These are phyloP conservation scores for Sylvia borin DNA, from an alignment of 2,797 vertebrate species.

Conservation along the genomic window DNA sequence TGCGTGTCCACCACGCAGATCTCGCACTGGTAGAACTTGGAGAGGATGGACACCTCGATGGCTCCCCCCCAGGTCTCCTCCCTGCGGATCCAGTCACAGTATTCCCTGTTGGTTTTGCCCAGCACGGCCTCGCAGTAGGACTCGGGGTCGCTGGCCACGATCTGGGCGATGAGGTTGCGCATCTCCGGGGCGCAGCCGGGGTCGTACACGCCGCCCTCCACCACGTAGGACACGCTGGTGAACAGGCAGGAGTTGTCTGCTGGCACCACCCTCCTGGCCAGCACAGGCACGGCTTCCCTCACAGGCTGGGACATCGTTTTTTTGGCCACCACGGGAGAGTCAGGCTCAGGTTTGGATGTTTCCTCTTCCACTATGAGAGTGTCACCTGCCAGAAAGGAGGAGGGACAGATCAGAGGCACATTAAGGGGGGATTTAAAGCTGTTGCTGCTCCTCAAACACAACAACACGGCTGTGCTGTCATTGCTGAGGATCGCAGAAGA, in stretches of 20 bases:
- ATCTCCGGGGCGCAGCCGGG: constrained; percentile 89
- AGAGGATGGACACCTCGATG: constrained; percentile 95
- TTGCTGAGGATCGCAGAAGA: fast-evolving
- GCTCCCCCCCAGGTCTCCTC: constrained; percentile 97
- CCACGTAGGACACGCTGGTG: constrained; percentile 93
- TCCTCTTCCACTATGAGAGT: constrained; percentile 97
- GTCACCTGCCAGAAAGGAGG: constrained; percentile 82
- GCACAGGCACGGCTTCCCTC: constrained; percentile 74
- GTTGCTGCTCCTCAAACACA: not conserved
- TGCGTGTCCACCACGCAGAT: constrained; percentile 99
- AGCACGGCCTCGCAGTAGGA: constrained; percentile 92
- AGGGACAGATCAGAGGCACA: not conserved
- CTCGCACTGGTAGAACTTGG: constrained; percentile 96
- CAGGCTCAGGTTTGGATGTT: constrained; percentile 81
- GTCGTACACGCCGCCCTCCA: constrained; percentile 93
- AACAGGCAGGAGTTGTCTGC: constrained; percentile 99
- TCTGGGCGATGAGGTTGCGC: constrained; percentile 92
- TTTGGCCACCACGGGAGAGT: constrained; percentile 76
- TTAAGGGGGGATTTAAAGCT: fast-evolving
- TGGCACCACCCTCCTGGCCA: constrained; percentile 87
- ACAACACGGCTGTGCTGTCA: fast-evolving
- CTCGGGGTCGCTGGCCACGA: constrained; percentile 89
- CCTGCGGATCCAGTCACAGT: constrained; percentile 93
- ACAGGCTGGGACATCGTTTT: constrained; percentile 57
- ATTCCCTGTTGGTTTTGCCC: constrained; percentile 92